Evolutionary conservation across 1,140 invertebrate species (phyloP), one percentile per base, ranked within the genome.

Genomic region (Lethocerus indicus): DNA sequence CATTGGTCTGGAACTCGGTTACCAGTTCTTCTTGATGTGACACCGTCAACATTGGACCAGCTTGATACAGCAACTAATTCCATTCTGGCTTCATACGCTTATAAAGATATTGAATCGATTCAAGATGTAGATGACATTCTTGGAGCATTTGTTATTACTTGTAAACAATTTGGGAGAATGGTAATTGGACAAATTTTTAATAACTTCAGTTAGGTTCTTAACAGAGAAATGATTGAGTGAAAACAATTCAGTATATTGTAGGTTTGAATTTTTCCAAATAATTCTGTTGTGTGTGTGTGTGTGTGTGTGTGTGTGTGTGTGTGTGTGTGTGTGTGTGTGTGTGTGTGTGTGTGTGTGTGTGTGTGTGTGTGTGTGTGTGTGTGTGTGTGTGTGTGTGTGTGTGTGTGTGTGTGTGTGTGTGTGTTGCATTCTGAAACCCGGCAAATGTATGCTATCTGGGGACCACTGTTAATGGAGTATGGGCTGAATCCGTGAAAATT

Each of bases 1-100:
- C 91, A 93, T 60, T 98, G 93, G 91, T 91, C 89, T 45, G 90
- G 92, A 42, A 84, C 81, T 41, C 74, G 81, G 54, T 68, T 94
- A 27, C 87, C 89, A 3, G 77, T 92, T 16, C 73, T 89, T 6
- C 68, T 98, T 46, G 87, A 94, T 72, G 80, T 96, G 1, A 87
- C 86, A 24, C 78, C 87, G 7, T 84, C 80, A 61, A 87, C 87
- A 44, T 63, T 98, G 21, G 83, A 94, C 64, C 93, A 97, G 67
- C 64, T 92, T 29, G 87, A 96, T 67, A 78, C 84, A 40, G 76
- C 82, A 3, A 87, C 82, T 12, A 83, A 83, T 57, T 73, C 75
- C 55, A 60, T 86, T 13, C 64, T 93, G 45, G 82, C 85, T 32
- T 85, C 81, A 54, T 98, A 97, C 66, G 81, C 78, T 63, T 98